These are phyloP conservation scores for Ochropleura leucogaster DNA, from an alignment of 2,888 invertebrate species.

Conservation along the genomic window DNA sequence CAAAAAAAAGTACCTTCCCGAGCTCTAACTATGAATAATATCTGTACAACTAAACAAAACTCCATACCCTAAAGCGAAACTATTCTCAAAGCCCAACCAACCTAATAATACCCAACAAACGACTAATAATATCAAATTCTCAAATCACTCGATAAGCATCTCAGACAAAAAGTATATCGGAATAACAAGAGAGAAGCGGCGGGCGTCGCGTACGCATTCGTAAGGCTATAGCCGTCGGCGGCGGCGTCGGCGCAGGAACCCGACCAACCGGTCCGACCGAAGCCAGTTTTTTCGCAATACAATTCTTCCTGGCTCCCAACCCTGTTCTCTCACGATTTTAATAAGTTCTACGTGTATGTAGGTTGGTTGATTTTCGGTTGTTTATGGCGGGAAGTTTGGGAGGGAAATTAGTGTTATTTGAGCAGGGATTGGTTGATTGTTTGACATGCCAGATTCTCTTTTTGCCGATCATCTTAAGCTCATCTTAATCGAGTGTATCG, in stretches of 20 bases:
- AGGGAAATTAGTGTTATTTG: conserved; percentile 13
- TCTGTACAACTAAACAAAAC: background rate
- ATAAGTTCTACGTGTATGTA: conserved; percentile 51
- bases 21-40: background rate
- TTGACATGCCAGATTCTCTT: background rate
- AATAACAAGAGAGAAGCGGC: conserved; percentile 45
- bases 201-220: conserved; percentile 43
- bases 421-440: conserved; percentile 1
- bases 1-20: too few relatives aligned
- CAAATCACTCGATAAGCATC: conserved; percentile 61
- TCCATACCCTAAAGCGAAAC: background rate
- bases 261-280: conserved; percentile 73
- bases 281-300: conserved; percentile 78
- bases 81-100: conserved; percentile 22
- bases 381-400: conserved; percentile 27
- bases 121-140: conserved; percentile 52
- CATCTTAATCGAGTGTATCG: too few relatives aligned
- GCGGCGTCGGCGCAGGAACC: conserved; percentile 64
- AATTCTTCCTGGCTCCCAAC: conserved; percentile 74
- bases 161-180: conserved; percentile 53
- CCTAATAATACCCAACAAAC: conserved; percentile 39
- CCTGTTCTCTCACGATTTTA: conserved; percentile 71
- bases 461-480: too few relatives aligned
- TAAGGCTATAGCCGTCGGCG: conserved; percentile 52
- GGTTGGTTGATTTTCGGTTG: conserved; percentile 22